Evolutionary conservation across 2,113 vertebrate species (phyloP).

Genomic region (Dipodomys spectabilis): DNA sequence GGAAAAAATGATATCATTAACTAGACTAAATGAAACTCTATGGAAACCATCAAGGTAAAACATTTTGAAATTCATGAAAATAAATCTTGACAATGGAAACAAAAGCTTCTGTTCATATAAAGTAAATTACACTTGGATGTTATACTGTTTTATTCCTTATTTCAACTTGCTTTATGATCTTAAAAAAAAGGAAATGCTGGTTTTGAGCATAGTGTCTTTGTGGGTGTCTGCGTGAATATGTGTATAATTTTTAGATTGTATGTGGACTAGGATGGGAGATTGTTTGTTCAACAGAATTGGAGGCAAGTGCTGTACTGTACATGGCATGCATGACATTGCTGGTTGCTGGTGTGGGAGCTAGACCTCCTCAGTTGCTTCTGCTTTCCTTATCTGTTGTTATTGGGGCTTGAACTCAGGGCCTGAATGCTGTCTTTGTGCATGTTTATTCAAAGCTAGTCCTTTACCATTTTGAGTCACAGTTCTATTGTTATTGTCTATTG

Average conservation of each 20-base stretch:
- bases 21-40: not conserved
- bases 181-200: not conserved
- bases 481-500: not conserved
- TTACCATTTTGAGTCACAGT: too few relatives aligned
- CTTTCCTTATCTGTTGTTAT: not conserved
- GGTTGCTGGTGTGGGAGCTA: not conserved
- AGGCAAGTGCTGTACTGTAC: not conserved
- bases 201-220: not conserved
- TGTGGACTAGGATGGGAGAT: not conserved
- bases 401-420: too few relatives aligned
- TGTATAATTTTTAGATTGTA: not conserved
- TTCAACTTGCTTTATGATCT: not conserved
- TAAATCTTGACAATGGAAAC: not conserved
- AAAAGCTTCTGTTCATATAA: not conserved
- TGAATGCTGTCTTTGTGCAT: too few relatives aligned
- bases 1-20: not conserved
- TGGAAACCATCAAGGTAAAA: not conserved
- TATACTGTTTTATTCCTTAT: not conserved
- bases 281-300: not conserved
- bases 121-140: not conserved
- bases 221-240: not conserved
- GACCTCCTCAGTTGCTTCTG: not conserved
- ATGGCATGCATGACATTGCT: not conserved
- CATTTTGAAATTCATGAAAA: constrained; percentile 21
- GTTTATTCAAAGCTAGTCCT: too few relatives aligned